Conservation (phyloP, 2,113 vertebrate genomes). For the Perca fluviatilis region DNA sequence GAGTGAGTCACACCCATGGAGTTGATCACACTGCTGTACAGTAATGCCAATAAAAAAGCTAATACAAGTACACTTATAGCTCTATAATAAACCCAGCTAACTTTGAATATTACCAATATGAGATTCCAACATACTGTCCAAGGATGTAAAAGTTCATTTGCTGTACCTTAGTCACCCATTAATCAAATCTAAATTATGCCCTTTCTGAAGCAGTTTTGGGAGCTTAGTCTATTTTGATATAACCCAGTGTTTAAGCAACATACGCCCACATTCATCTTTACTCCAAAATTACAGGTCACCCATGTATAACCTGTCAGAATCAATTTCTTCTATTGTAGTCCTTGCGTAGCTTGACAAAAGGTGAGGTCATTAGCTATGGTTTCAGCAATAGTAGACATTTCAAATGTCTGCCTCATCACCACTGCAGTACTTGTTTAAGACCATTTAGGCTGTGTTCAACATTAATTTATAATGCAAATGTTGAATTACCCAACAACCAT, state of each 20-base stretch:
- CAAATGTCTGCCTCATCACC: background rate
- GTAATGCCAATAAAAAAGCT: accelerated
- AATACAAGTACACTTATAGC: background rate
- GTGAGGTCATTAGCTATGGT: background rate
- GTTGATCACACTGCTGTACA: background rate
- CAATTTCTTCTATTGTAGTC: background rate
- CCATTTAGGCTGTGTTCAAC: background rate
- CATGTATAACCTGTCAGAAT: background rate
- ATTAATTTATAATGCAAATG: background rate
- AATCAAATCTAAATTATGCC: background rate
- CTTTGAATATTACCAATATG: background rate
- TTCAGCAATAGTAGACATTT: background rate
- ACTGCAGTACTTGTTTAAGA: accelerated
- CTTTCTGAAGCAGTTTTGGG: background rate
- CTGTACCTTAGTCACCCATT: background rate
- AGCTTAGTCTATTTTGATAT: background rate
- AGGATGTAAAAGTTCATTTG: background rate
- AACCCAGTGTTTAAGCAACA: background rate
- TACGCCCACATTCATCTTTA: background rate
- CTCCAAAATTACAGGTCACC: background rate
- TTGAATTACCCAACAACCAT: background rate
- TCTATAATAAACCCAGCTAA: background rate
- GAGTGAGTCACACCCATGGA: conserved; percentile 27
- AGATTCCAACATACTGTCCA: background rate
- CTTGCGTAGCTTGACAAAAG: background rate